A percentile compares a stretch with the other conserved stretches of the same genome.
Conservation (phyloP, 1,140 invertebrate species). For the Drosophila chauvacae region DNA sequence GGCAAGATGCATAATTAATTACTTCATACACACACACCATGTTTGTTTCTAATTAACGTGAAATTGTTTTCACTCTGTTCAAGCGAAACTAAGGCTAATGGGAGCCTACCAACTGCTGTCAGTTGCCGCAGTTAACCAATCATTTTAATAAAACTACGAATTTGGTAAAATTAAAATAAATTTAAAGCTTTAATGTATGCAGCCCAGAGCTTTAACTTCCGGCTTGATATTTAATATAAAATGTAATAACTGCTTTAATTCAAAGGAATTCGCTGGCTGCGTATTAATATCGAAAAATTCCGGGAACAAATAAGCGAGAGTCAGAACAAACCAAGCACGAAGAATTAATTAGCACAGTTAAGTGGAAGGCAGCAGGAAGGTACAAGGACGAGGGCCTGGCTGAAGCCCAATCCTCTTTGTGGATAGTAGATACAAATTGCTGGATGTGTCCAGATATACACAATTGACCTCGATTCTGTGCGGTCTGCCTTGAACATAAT, state of each 20-base stretch:
- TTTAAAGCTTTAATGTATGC: conserved; percentile 19
- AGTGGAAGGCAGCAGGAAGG: conserved; percentile 21
- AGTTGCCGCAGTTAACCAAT: conserved; percentile 10
- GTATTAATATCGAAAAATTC: conserved; percentile 16
- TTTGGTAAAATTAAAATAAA: conserved; percentile 15
- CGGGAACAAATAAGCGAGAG: conserved; percentile 26
- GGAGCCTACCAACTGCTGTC: conserved; percentile 17
- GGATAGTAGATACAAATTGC: conserved; percentile 25
- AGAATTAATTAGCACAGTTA: conserved; percentile 60
- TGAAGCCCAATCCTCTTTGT: conserved; percentile 40
- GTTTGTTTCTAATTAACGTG: conserved; percentile 45
- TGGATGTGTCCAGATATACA: conserved; percentile 27
- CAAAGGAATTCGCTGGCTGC: not conserved
- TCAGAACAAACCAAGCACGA: conserved; percentile 28
- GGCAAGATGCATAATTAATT: conserved; percentile 49
- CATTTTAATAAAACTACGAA: conserved; percentile 33
- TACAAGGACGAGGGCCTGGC: not conserved
- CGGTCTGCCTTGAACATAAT: conserved; percentile 67
- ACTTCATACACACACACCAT: conserved; percentile 17
- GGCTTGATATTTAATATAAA: conserved; percentile 1
- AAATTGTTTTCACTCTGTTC: conserved; percentile 42
- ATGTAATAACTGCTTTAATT: conserved; percentile 22
- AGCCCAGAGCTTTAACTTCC: conserved; percentile 8
- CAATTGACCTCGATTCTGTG: conserved; percentile 66
- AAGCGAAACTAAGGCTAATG: conserved; percentile 24